These are phyloP conservation scores for Vultur gryphus DNA, from an alignment of 2,797 vertebrate genomes.

Conservation along the genomic window DNA sequence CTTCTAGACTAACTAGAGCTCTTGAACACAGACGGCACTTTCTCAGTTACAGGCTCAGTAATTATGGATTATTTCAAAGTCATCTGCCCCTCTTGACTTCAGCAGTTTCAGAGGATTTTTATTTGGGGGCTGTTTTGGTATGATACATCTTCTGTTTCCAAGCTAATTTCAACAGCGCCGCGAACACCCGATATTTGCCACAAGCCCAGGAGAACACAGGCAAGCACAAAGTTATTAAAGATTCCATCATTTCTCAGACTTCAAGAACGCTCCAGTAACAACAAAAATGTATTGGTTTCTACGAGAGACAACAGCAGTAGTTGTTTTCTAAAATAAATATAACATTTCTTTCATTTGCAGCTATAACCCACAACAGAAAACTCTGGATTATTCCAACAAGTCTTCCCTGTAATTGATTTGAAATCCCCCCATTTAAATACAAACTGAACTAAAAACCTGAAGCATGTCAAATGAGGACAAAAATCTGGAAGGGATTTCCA, in stretches of 20 bases:
- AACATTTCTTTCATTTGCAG: conserved; percentile 14
- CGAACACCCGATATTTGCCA: not conserved
- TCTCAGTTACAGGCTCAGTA: not conserved
- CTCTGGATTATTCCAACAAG: not conserved
- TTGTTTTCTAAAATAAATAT: not conserved
- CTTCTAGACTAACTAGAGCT: conserved; percentile 21
- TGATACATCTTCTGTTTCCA: not conserved
- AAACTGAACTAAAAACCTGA: not conserved
- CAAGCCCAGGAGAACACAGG: not conserved
- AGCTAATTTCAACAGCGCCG: not conserved
- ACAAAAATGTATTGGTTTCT: not conserved
- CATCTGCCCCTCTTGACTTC: not conserved
- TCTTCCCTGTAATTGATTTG: not conserved
- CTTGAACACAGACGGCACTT: not conserved
- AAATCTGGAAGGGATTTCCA: not conserved
- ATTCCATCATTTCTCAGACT: not conserved
- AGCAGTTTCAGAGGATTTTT: not conserved
- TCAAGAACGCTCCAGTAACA: not conserved
- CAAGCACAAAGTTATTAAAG: not conserved
- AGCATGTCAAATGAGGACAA: not conserved
- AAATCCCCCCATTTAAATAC: not conserved
- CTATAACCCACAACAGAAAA: not conserved
- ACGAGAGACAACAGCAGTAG: not conserved
- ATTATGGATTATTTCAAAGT: not conserved
- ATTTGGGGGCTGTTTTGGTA: not conserved